These are phyloP conservation scores for Ariolimax columbianus DNA, from an alignment of 2,888 invertebrate species.

Conservation along the genomic window DNA sequence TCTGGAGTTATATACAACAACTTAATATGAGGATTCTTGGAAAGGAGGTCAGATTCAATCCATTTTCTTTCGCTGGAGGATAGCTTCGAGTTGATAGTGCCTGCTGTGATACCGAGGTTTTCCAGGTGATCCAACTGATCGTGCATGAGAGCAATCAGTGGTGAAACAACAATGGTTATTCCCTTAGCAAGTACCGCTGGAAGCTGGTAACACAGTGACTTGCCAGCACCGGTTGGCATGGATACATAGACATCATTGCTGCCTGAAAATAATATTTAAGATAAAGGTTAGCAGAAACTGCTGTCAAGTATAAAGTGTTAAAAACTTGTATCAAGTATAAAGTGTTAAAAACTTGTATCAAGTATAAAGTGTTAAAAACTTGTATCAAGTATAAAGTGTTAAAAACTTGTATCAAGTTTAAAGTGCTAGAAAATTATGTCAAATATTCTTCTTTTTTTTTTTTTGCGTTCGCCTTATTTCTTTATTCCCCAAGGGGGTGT, in stretches of 20 bases:
- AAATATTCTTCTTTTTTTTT: too few species aligned
- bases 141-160: slow-evolving; percentile 94
- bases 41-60: slow-evolving; percentile 86
- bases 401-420: too few species aligned
- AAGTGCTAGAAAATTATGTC: too few species aligned
- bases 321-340: too few species aligned
- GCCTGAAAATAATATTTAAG: slow-evolving; percentile 70
- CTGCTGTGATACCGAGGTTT: slow-evolving; percentile 88
- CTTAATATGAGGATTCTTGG: slow-evolving; percentile 86
- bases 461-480: too few species aligned
- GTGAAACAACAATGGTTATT: slow-evolving; percentile 95
- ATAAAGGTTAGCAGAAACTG: too few species aligned
- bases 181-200: slow-evolving; percentile 89
- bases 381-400: too few species aligned
- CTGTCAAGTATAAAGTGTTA: too few species aligned
- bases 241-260: slow-evolving; percentile 94
- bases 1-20: slow-evolving; percentile 98
- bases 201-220: slow-evolving; percentile 97
- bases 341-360: too few species aligned
- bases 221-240: slow-evolving; percentile 98
- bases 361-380: too few species aligned
- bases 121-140: slow-evolving; percentile 95
- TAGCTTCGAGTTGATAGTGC: slow-evolving; percentile 95
- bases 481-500: too few species aligned
- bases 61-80: slow-evolving; percentile 86